Percentiles rank a stretch among this genome's conserved stretches.
Conservation (phyloP, 2,888 invertebrate species). For the Noctua janthe region DNA sequence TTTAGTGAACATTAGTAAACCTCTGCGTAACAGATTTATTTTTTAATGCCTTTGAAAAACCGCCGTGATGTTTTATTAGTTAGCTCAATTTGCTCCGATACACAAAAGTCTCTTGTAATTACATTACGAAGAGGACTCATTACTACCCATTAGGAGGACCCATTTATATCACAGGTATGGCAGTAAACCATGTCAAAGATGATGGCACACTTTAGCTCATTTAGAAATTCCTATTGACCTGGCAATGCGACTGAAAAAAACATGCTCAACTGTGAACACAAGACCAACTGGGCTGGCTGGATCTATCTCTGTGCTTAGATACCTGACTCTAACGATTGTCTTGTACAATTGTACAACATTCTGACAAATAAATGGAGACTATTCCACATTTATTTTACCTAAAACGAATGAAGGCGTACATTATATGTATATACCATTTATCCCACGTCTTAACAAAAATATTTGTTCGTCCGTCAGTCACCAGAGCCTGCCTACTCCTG, state of each 20-base stretch:
- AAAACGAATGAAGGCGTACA: background rate
- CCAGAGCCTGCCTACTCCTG: conserved; percentile 19
- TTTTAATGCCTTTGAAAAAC: background rate
- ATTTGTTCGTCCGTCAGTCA: conserved; percentile 1
- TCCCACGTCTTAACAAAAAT: background rate
- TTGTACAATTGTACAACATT: too few species aligned
- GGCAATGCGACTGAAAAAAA: background rate
- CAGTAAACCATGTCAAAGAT: background rate
- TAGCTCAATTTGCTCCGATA: background rate
- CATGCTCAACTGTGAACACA: background rate
- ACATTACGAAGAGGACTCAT: background rate
- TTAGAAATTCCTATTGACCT: background rate
- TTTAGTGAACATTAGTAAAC: background rate
- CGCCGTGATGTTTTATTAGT: background rate
- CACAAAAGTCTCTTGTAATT: background rate
- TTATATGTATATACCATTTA: background rate
- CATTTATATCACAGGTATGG: background rate
- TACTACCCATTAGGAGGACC: too few species aligned
- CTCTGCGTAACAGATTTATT: background rate
- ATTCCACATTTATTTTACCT: background rate
- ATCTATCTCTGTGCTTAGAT: background rate
- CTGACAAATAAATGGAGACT: too few species aligned
- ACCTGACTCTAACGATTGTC: background rate
- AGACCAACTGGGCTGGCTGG: background rate
- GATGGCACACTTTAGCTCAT: background rate